A percentile compares a stretch with the other conserved stretches of the same genome.
Conservation (phyloP, 2,113 vertebrate species). For the Laticauda laticaudata region DNA sequence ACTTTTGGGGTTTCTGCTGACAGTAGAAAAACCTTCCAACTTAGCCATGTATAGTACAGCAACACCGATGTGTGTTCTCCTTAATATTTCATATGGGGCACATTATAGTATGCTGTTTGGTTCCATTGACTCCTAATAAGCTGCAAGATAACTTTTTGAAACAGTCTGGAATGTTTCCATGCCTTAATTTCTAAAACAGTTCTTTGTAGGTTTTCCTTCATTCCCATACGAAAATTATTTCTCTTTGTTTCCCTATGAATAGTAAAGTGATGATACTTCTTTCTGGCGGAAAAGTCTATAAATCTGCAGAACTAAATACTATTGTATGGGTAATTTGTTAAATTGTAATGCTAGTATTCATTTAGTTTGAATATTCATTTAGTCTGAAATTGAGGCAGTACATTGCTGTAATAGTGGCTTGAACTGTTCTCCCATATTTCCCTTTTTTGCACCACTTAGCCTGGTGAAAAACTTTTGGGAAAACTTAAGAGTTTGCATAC, state of each 20-base stretch:
- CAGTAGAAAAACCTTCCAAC: neutral
- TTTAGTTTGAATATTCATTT: neutral
- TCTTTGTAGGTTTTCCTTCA: neutral
- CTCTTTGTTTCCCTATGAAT: neutral
- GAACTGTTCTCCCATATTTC: neutral
- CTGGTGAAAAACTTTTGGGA: neutral
- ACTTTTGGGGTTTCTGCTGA: neutral
- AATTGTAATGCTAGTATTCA: neutral
- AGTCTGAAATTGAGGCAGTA: neutral
- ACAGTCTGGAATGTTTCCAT: neutral
- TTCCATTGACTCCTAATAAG: neutral
- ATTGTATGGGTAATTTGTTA: neutral
- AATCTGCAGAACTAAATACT: neutral
- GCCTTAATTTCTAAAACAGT: neutral
- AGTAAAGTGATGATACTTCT: neutral
- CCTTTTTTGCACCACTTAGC: neutral
- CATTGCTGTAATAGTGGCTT: neutral
- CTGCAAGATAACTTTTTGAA: neutral
- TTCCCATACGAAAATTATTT: neutral
- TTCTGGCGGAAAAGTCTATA: neutral
- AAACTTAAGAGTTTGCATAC: neutral
- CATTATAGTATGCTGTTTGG: neutral
- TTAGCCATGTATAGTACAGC: neutral
- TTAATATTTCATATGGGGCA: neutral
- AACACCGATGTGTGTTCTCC: neutral